Percentiles rank a stretch among this genome's conserved stretches.
Conservation (phyloP, 2,888 invertebrate species). For the Unio pictorum region DNA sequence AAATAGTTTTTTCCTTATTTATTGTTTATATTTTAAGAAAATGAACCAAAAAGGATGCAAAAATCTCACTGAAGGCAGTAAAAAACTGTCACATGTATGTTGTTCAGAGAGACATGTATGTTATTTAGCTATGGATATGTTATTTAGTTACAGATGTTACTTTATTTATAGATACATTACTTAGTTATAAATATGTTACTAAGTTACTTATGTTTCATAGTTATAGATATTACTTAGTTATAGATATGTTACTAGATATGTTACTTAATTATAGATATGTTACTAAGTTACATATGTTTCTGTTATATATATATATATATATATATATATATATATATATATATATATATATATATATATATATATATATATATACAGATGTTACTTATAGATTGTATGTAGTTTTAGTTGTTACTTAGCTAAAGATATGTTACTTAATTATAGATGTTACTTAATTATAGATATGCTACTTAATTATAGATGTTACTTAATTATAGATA, state of each 20-base stretch:
- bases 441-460: background rate
- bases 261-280: conserved; percentile 1
- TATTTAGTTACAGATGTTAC: conserved; percentile 1
- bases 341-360: too few relatives aligned
- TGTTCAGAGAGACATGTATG: background rate
- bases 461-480: background rate
- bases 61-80: too few relatives aligned
- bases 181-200: background rate
- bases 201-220: background rate
- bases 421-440: background rate
- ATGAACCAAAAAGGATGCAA: too few relatives aligned
- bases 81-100: background rate
- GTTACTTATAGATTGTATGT: too few relatives aligned
- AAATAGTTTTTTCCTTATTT: too few relatives aligned
- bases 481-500: background rate
- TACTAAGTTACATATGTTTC: too few relatives aligned
- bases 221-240: background rate
- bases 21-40: too few relatives aligned
- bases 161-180: background rate
- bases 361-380: too few relatives aligned
- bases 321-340: too few relatives aligned
- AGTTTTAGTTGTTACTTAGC: background rate
- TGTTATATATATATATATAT: too few relatives aligned
- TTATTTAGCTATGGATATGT: background rate
- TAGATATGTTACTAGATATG: background rate